These are phyloP conservation scores for Intellagama lesueurii DNA, from an alignment of 2,797 vertebrate species.

Conservation along the genomic window DNA sequence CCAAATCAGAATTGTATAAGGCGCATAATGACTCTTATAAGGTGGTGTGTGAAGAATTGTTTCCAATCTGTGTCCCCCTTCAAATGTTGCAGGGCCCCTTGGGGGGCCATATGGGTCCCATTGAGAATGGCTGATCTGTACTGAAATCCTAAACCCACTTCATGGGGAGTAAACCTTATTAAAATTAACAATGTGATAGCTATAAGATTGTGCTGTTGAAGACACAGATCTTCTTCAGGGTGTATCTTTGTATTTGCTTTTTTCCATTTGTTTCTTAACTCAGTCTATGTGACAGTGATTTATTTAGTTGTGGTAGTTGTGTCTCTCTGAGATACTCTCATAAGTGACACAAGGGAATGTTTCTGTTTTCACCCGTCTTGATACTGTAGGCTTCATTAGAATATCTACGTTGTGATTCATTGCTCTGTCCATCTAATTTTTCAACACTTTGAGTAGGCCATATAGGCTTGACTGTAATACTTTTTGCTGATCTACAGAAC, in stretches of 20 bases:
- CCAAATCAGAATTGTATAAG: too few species aligned
- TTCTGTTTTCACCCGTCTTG: slow-evolving; percentile 10
- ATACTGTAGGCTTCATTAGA: slow-evolving; percentile 41
- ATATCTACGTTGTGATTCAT: not conserved
- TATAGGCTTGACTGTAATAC: slow-evolving; percentile 14
- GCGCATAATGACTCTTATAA: too few species aligned
- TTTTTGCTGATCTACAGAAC: not conserved
- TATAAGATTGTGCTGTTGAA: not conserved
- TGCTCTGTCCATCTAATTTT: not conserved
- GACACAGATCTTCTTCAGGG: slow-evolving; percentile 11
- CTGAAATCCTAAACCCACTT: not conserved
- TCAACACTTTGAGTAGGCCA: slow-evolving; percentile 8
- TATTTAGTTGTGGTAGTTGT: slow-evolving; percentile 2
- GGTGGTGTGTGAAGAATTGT: too few species aligned
- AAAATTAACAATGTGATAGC: not conserved
- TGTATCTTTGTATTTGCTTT: not conserved
- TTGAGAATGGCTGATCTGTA: not conserved
- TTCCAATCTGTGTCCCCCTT: too few species aligned
- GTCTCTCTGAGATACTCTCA: not conserved
- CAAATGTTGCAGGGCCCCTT: too few species aligned
- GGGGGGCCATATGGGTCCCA: too few species aligned
- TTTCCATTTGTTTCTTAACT: slow-evolving; percentile 17
- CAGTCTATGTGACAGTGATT: slow-evolving; percentile 37
- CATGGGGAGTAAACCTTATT: not conserved
- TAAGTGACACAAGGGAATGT: slow-evolving; percentile 26